phyloP scores from a whole-genome alignment of 2,888 invertebrate genomes.

The Helicoverpa assulta region DNA sequence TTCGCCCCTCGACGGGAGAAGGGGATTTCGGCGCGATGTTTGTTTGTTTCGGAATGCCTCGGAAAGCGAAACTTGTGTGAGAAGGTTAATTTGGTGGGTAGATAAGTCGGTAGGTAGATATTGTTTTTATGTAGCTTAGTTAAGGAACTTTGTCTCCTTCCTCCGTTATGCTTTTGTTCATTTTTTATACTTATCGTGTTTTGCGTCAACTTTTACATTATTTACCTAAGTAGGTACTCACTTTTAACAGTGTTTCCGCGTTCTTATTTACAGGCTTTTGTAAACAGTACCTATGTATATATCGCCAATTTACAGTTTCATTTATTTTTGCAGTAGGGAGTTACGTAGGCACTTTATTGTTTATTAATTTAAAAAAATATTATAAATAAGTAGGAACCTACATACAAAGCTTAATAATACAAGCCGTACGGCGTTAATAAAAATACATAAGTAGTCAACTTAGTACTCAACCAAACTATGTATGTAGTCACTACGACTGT shows the following conservation, averaged over 20 bases:
- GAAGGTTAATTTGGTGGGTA: conserved; percentile 73
- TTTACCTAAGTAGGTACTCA: conserved; percentile 21
- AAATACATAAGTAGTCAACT: no score
- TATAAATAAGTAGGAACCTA: no score
- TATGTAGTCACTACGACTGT: neutral
- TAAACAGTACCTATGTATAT: conserved; percentile 16
- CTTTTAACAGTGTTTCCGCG: conserved; percentile 25
- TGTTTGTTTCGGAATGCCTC: conserved; percentile 72
- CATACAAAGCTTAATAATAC: no score
- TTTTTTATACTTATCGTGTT: conserved; percentile 44
- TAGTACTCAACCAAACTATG: neutral
- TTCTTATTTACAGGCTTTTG: conserved; percentile 24
- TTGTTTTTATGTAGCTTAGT: conserved; percentile 60
- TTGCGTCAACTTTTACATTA: conserved; percentile 46
- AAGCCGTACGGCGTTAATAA: no score
- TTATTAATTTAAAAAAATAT: neutral
- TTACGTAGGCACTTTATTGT: neutral
- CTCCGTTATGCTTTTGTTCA: conserved; percentile 52
- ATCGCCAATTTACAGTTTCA: no score
- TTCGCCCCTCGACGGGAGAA: conserved; percentile 55
- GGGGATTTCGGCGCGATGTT: conserved; percentile 63
- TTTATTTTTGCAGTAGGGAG: neutral
- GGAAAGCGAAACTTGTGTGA: conserved; percentile 70
- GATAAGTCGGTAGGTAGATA: conserved; percentile 71
- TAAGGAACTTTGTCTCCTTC: conserved; percentile 53